Evolutionary conservation across 2,797 vertebrate genomes (phyloP).

Genomic region (Clarias laeviceps): DNA sequence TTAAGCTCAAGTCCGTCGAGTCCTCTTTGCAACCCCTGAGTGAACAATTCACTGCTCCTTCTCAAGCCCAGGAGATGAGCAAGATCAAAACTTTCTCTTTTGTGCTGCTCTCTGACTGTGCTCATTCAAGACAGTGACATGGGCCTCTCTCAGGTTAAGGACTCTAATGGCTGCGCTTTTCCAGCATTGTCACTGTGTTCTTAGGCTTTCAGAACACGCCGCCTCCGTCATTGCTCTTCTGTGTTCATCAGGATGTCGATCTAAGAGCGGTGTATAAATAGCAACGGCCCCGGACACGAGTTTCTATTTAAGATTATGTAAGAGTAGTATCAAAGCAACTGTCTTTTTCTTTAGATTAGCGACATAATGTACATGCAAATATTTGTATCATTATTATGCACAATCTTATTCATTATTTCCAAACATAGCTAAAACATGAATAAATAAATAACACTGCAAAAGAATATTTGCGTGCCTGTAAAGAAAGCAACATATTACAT

Average conservation of each 20-base stretch:
- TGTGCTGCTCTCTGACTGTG: not conserved
- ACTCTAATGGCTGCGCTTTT: slow-evolving; percentile 4
- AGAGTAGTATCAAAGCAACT: not conserved
- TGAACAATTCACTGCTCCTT: not conserved
- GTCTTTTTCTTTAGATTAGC: not conserved
- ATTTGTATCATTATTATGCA: no score
- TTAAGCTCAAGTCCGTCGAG: not conserved
- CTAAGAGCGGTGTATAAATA: slow-evolving; percentile 2
- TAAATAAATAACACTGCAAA: no score
- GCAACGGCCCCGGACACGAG: not conserved
- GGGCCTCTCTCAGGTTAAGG: not conserved
- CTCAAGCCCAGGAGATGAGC: not conserved
- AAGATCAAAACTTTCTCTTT: not conserved
- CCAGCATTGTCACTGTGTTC: not conserved
- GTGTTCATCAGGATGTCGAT: slow-evolving; percentile 4
- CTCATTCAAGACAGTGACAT: slow-evolving; percentile 6
- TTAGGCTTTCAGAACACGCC: not conserved
- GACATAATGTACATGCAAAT: not conserved
- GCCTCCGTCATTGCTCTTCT: slow-evolving; percentile 26
- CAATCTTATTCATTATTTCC: no score
- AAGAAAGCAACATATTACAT: no score
- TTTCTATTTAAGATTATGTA: not conserved
- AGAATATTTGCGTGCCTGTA: no score
- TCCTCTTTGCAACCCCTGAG: no score
- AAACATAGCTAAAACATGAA: no score